phyloP scores from a whole-genome alignment of 2,113 vertebrate genomes.

The Indicator indicator region DNA sequence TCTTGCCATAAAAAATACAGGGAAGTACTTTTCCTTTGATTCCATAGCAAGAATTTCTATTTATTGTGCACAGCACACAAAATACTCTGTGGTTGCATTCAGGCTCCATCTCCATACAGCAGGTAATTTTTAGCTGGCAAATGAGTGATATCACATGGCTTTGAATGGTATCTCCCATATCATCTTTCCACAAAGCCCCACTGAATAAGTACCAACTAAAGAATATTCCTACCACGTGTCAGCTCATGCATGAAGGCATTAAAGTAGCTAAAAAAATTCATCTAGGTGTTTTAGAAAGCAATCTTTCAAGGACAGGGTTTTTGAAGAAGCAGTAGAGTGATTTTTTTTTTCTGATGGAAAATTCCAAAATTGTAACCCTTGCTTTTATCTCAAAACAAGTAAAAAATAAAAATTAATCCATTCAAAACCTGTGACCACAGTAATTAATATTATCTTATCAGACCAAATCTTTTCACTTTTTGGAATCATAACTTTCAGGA shows the following conservation, averaged over 20 bases:
- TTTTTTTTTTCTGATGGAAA: background rate
- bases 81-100: background rate
- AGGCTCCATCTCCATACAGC: background rate
- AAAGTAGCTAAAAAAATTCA: background rate
- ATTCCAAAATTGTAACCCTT: background rate
- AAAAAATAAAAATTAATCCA: background rate
- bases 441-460: background rate
- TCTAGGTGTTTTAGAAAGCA: background rate
- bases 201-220: slow-evolving; percentile 9
- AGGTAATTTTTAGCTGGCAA: slow-evolving; percentile 13
- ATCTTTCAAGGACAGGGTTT: background rate
- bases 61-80: background rate
- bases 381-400: background rate
- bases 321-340: background rate
- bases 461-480: background rate
- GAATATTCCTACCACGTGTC: background rate
- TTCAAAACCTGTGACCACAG: background rate
- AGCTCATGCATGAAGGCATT: background rate
- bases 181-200: background rate
- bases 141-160: background rate
- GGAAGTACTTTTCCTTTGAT: background rate
- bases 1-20: background rate
- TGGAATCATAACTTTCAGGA: background rate
- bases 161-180: background rate
- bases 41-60: background rate